Evolutionary conservation across 2,888 invertebrate species (phyloP), one percentile per base, ranked within the genome.

Genomic region (Saturnia pavonia): DNA sequence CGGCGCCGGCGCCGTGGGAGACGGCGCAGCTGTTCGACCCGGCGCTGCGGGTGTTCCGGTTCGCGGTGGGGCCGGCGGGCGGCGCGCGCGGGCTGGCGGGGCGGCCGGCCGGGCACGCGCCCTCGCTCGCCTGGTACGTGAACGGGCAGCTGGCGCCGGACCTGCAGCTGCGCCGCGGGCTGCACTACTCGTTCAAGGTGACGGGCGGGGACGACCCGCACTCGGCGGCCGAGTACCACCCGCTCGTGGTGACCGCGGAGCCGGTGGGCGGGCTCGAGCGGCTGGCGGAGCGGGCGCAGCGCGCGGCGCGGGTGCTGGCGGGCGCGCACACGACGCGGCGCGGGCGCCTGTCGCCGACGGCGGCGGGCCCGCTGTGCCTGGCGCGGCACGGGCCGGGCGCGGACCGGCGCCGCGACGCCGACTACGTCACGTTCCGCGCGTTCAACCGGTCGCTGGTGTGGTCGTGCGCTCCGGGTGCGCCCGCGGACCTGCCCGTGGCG

Each of bases 71-170:
- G 0, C 97, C 98, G 4, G 96, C 97, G 40, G 98, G 97, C 6
- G 97, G 97, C 0, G 93, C 94, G 83, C 95, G 96, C 71, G 98
- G 98, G 19, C 97, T 97, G 86, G 96, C 96, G 34, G 85, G 76
- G 71, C 72, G 79, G 67, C 16, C 68, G 70, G 63, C 69, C 70
- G 71, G 95, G 68, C 72, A 85, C 95, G 95, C 95, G 96, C 54
- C 96, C 95, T 78, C 96, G 96, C 91, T 97, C 65, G 96, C 98
- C 16, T 99, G 98, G 98, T 99, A 98, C 90, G 97, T 99, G 74
- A 98, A 99, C 89, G 99, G 99, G 0, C 96, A 96, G 82, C 93
- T 99, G 79, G 96, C 96, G 69, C 98, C 98, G 0, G 98, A 98
- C 88, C 91, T 99, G 74, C 98, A 97, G 95, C 92, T 99, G 78